Conservation (phyloP, 2,888 invertebrate genomes). For the Leucophenga montana region DNA sequence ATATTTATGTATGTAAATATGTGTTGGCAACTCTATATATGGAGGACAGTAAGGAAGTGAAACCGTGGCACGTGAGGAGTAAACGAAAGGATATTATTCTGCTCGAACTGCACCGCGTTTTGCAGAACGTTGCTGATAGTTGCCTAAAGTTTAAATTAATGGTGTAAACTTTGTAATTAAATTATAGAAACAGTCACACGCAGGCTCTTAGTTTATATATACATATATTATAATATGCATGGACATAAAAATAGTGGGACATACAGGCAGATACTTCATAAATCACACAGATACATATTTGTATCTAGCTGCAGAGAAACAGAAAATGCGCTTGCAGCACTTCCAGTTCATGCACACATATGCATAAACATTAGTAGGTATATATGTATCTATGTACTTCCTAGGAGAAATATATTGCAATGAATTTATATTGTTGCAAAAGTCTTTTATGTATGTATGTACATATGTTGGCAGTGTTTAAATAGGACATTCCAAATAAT, state of each 20-base stretch:
- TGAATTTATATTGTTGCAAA: slow-evolving; percentile 41
- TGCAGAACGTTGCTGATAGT: slow-evolving; percentile 52
- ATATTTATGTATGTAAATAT: no score
- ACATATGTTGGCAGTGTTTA: no score
- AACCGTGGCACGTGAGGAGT: background rate
- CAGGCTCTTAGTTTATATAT: background rate
- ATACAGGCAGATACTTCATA: slow-evolving; percentile 10
- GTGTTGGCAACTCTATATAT: no score
- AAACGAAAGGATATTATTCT: background rate
- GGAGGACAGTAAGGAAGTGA: background rate
- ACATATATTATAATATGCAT: no score
- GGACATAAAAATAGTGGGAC: no score
- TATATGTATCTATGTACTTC: no score
- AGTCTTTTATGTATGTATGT: background rate
- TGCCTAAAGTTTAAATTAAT: slow-evolving; percentile 67
- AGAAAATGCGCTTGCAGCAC: slow-evolving; percentile 6
- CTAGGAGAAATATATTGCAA: slow-evolving; percentile 39
- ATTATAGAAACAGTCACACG: slow-evolving; percentile 54
- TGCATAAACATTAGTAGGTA: no score
- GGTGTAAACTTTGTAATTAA: slow-evolving; percentile 69
- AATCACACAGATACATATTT: slow-evolving; percentile 41
- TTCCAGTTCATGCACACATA: slow-evolving; percentile 30
- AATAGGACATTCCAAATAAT: no score
- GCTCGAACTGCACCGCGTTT: background rate
- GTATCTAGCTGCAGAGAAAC: slow-evolving; percentile 3